These are phyloP conservation scores for Eupithecia inturbata DNA, from an alignment of 2,888 invertebrate genomes.

Conservation along the genomic window DNA sequence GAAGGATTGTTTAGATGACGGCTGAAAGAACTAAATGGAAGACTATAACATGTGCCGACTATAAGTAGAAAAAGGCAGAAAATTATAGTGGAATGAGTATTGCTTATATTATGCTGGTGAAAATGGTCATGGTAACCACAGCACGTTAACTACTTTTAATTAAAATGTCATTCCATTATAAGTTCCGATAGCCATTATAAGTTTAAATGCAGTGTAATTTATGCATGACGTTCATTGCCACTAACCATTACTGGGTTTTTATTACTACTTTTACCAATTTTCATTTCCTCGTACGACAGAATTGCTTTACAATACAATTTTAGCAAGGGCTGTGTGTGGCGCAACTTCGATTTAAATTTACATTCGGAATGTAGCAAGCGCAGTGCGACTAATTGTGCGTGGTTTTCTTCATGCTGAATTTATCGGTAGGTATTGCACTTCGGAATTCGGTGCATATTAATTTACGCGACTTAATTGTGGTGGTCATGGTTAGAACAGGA, in stretches of 20 bases:
- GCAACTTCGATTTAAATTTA: conserved; percentile 76
- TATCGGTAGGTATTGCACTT: conserved; percentile 11
- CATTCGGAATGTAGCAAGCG: conserved; percentile 68
- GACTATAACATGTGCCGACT: not conserved
- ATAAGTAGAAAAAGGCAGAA: not conserved
- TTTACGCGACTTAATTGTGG: not conserved
- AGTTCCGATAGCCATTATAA: conserved; percentile 49
- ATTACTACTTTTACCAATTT: conserved; percentile 56
- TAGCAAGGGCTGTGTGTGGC: conserved; percentile 67
- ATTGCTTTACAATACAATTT: conserved; percentile 80
- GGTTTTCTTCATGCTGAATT: conserved; percentile 23
- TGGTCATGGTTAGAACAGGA: too few species aligned
- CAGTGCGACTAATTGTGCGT: conserved; percentile 49
- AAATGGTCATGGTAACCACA: conserved; percentile 16
- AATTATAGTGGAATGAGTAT: not conserved
- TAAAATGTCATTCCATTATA: conserved; percentile 20
- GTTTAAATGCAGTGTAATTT: conserved; percentile 62
- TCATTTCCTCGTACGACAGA: conserved; percentile 66
- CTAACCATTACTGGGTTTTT: conserved; percentile 45
- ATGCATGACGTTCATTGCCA: conserved; percentile 58
- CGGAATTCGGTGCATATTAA: not conserved
- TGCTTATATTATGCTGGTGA: conserved; percentile 20
- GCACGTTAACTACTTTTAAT: too few species aligned
- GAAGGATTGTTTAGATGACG: not conserved
- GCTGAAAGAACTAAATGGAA: not conserved